phyloP scores from a whole-genome alignment of 2,797 vertebrate species.

The Sparidentex hasta region DNA sequence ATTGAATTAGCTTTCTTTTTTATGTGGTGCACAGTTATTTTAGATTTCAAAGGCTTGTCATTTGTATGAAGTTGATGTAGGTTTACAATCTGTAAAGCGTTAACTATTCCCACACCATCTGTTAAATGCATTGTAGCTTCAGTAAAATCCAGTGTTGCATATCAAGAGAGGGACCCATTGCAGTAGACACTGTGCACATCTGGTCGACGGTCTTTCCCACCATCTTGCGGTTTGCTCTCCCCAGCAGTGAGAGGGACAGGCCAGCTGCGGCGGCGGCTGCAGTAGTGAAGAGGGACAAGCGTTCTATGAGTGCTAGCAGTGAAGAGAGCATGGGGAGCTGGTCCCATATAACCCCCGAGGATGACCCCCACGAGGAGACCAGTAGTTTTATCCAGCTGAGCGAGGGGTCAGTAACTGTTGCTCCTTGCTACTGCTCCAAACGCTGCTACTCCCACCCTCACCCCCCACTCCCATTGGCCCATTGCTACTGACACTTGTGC shows the following conservation, averaged over 20 bases:
- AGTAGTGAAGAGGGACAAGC: slow-evolving; percentile 86
- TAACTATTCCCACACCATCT: neutral
- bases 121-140: slow-evolving; percentile 25
- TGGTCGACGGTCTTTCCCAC: slow-evolving; percentile 62
- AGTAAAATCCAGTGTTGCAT: slow-evolving; percentile 16
- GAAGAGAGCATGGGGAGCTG: slow-evolving; percentile 97
- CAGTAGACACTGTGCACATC: slow-evolving; percentile 50
- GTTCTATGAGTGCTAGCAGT: slow-evolving; percentile 92
- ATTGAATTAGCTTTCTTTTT: slow-evolving; percentile 44
- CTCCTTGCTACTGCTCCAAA: slow-evolving; percentile 53
- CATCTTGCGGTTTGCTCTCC: slow-evolving; percentile 82
- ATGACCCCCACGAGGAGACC: slow-evolving; percentile 94
- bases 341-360: slow-evolving; percentile 95
- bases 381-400: slow-evolving; percentile 98
- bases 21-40: slow-evolving; percentile 19
- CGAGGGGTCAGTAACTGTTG: slow-evolving; percentile 92
- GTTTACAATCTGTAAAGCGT: neutral
- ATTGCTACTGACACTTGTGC: slow-evolving; percentile 73
- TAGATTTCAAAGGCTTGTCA: slow-evolving; percentile 23
- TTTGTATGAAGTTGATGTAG: slow-evolving; percentile 21
- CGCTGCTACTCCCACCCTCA: slow-evolving; percentile 72
- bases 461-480: slow-evolving; percentile 78
- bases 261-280: slow-evolving; percentile 79
- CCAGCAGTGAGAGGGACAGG: slow-evolving; percentile 84
- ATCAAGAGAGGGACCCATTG: slow-evolving; percentile 17